Base-by-base conservation (phyloP, 2,113 vertebrate genomes). In the Notarius lentiginosus region DNA sequence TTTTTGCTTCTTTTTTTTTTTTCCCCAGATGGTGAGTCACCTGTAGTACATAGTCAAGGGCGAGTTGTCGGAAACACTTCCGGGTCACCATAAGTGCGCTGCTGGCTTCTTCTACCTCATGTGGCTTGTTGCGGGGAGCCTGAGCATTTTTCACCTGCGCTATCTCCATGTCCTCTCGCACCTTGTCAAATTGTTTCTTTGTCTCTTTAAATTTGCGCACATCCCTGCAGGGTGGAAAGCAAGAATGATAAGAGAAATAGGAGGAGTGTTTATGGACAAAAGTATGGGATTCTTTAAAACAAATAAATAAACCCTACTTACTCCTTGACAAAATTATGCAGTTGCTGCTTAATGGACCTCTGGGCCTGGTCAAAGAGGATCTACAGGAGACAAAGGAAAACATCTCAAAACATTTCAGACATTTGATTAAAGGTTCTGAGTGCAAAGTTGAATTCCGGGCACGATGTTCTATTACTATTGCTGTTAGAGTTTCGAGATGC, bases 351-450 rank as follows among this genome's bases (percentile, higher is more conserved):
- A 92, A 99, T 97, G n/a, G 98, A 99, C 92, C 98, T 95, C 94
- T 99, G 98, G 87, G 97, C 97, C 92, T 99, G 98, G 92, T 99
- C 98, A 95, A 99, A 99, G n/a, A 99, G 92, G 90, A 99, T 99
- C 98, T 99, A 95, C 86, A 91, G 90, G 14, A 88, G 84, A 88
- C 83, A 75, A 68, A 63, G 14, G 5, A 14, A 14, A 88, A 34
- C 68, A 47, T 34, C 24, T 53, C 5, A 60, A 41, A 24, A 58
- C 0, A 14, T 41, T 34, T 86, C 11, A 47, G 20, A 47, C 7
- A n/a, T 8, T 5, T 27, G 2, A 34, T 9, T 24, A 22, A 60
- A 41, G 41, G 41, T 41, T 41, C 41, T 4, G 41, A 41, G 41
- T 41, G 41, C 41, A 41, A 41, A 41, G 41, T 41, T 4, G 41